These are phyloP conservation scores for Odontothrips loti DNA, from an alignment of 2,888 invertebrate species.

Conservation along the genomic window DNA sequence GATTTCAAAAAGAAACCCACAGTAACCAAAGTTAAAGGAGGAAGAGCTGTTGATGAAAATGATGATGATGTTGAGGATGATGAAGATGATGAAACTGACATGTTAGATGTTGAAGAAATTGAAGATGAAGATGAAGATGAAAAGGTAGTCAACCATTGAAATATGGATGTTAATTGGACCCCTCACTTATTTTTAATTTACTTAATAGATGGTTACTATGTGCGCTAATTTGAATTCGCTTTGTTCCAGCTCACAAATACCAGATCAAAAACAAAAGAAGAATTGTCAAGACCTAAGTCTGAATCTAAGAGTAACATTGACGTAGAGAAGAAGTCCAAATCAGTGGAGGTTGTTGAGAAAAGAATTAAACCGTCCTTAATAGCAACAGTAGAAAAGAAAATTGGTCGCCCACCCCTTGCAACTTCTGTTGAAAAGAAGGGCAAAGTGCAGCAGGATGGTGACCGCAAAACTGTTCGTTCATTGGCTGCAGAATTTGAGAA, in stretches of 20 bases:
- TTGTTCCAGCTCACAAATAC: constrained; percentile 3
- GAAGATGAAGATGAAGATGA: background rate
- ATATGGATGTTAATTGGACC: background rate
- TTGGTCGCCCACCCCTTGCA: background rate
- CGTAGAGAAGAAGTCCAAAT: background rate
- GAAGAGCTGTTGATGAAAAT: background rate
- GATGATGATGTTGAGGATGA: background rate
- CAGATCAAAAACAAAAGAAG: background rate
- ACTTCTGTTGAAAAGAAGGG: background rate
- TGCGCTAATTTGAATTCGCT: background rate
- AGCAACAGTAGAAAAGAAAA: background rate
- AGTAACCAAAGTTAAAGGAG: background rate
- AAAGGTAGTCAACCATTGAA: background rate
- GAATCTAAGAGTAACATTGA: background rate
- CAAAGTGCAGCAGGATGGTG: background rate
- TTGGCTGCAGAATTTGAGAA: constrained; percentile 13
- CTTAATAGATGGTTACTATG: background rate
- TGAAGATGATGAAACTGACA: background rate
- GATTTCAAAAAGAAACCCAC: background rate
- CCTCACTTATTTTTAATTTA: background rate
- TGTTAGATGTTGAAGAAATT: background rate
- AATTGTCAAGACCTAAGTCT: background rate
- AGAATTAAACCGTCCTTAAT: background rate
- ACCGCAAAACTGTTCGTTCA: background rate
- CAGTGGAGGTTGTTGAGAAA: background rate